A percentile compares a stretch with the other conserved stretches of the same genome.
These are phyloP conservation scores for Pterostichus niger DNA, from an alignment of 2,888 invertebrate genomes.

Conservation along the genomic window DNA sequence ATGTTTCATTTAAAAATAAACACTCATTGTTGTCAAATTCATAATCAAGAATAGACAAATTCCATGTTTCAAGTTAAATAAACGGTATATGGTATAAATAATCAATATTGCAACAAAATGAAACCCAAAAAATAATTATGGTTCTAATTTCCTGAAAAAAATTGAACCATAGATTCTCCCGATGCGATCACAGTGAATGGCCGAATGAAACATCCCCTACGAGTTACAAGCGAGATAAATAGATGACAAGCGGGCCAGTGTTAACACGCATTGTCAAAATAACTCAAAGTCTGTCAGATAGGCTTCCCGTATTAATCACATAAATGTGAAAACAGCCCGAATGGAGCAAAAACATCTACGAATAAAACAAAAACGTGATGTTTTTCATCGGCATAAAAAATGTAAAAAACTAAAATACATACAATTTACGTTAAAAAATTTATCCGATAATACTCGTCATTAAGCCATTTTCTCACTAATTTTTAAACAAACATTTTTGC, in stretches of 20 bases:
- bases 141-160: conserved; percentile 33
- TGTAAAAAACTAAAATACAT: conserved; percentile 26
- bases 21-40: too few relatives aligned
- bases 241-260: conserved; percentile 61
- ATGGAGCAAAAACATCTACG: conserved; percentile 39
- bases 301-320: conserved; percentile 63
- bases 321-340: conserved; percentile 61
- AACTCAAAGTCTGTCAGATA: conserved; percentile 65
- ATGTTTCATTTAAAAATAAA: too few relatives aligned
- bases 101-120: not conserved
- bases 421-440: conserved; percentile 16
- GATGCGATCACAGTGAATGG: conserved; percentile 20
- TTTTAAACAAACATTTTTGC: conserved; percentile 21
- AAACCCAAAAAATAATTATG: conserved; percentile 21
- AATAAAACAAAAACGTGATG: conserved; percentile 26
- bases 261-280: conserved; percentile 66
- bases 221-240: conserved; percentile 59
- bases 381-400: conserved; percentile 42
- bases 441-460: conserved; percentile 19
- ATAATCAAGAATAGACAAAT: too few relatives aligned
- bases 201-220: conserved; percentile 13
- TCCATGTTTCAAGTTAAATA: too few relatives aligned
- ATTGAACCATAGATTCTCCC: conserved; percentile 21
- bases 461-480: conserved; percentile 8
- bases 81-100: too few relatives aligned